Evolutionary conservation across 2,113 vertebrate genomes (phyloP).

Genomic region (Daboia siamensis): DNA sequence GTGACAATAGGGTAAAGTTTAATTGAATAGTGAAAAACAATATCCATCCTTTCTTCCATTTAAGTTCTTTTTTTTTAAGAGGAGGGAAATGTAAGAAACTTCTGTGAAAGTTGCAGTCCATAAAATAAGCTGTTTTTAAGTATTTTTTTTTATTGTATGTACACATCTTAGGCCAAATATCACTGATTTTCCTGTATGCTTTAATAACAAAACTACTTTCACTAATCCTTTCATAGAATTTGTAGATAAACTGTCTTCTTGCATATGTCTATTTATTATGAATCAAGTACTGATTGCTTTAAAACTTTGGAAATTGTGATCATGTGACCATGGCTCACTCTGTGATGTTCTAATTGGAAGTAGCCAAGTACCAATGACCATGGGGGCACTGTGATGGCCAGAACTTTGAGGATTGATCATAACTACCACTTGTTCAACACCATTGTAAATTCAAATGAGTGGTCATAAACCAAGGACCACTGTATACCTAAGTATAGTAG

Average conservation of each 20-base stretch:
- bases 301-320: not conserved
- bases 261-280: not conserved
- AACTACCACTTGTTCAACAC: not conserved
- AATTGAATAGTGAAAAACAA: not conserved
- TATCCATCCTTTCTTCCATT: not conserved
- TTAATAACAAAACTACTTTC: not conserved
- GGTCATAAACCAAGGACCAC: not conserved
- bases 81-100: not conserved
- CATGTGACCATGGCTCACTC: not conserved
- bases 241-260: not conserved
- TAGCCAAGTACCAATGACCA: not conserved
- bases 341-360: not conserved
- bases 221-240: not conserved
- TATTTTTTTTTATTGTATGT: not conserved
- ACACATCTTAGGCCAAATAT: not conserved
- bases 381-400: not conserved
- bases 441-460: not conserved
- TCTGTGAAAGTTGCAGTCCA: not conserved
- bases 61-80: constrained; percentile 66
- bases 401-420: not conserved
- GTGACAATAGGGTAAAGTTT: not conserved
- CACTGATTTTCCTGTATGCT: not conserved
- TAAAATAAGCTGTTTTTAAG: not conserved
- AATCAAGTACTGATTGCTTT: not conserved
- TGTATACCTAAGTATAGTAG: not conserved